Evolutionary conservation across 1,140 invertebrate species (phyloP).

Genomic region (Hermetia illucens): DNA sequence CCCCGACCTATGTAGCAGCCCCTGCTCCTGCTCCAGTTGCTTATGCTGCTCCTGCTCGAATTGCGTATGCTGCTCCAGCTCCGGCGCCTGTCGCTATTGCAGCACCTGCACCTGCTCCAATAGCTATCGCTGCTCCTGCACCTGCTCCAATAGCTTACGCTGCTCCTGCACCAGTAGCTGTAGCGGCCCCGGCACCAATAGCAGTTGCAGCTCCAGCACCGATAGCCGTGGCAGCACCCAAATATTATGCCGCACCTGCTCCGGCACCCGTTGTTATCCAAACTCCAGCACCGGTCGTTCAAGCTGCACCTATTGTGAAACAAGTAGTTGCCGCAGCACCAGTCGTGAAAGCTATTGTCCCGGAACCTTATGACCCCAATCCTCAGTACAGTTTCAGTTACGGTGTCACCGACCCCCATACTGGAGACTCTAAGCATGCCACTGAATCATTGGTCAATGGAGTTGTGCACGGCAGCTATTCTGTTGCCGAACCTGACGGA

Average conservation of each 20-base stretch:
- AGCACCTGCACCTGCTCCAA: conserved; percentile 5
- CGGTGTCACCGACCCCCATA: conserved; percentile 51
- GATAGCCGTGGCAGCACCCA: too few species aligned
- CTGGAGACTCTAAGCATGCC: conserved; percentile 52
- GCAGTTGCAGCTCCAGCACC: conserved; percentile 10
- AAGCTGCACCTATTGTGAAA: conserved; percentile 18
- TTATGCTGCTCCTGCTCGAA: conserved; percentile 8
- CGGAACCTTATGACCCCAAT: conserved; percentile 49
- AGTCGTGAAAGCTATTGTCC: conserved; percentile 24
- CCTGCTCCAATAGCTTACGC: neutral
- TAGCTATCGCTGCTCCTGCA: conserved; percentile 8
- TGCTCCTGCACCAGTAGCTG: conserved; percentile 2
- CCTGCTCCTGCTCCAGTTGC: conserved; percentile 5
- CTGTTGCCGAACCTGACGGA: conserved; percentile 47
- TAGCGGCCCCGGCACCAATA: conserved; percentile 8
- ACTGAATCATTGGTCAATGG: conserved; percentile 43
- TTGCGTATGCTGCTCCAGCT: conserved; percentile 9
- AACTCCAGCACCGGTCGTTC: conserved; percentile 16
- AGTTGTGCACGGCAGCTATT: conserved; percentile 46
- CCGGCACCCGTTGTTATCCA: conserved; percentile 18
- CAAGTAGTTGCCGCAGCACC: conserved; percentile 27
- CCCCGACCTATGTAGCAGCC: conserved; percentile 4
- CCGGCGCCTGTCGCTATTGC: conserved; percentile 4
- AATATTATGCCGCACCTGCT: conserved; percentile 16
- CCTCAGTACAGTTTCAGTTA: conserved; percentile 59